A percentile compares a stretch with the other conserved stretches of the same genome.
Conservation (phyloP, 2,888 invertebrate species). For the Atherix ibis region DNA sequence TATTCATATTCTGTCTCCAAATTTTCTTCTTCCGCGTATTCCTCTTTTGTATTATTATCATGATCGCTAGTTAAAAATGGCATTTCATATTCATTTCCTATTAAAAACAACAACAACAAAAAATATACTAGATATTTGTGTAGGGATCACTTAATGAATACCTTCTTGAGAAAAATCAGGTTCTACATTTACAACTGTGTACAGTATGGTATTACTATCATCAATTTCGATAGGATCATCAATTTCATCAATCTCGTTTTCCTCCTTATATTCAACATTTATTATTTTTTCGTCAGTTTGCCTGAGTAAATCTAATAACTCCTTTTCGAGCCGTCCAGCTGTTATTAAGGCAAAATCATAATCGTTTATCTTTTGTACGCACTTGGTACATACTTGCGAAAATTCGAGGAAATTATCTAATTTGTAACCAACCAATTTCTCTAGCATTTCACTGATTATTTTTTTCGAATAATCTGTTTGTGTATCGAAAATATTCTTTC, state of each 20-base stretch:
- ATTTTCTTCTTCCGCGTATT: background rate
- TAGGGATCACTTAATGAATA: background rate
- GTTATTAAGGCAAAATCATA: constrained; percentile 11
- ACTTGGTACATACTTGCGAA: constrained; percentile 8
- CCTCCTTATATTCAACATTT: constrained; percentile 3
- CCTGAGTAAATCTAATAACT: constrained; percentile 7
- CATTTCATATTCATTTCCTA: too few species aligned
- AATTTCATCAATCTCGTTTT: constrained; percentile 1
- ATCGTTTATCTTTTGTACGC: constrained; percentile 11
- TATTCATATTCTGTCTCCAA: background rate
- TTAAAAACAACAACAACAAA: too few species aligned
- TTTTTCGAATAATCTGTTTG: constrained; percentile 9
- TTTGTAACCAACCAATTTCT: constrained; percentile 8
- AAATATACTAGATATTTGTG: too few species aligned
- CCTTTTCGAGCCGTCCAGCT: constrained; percentile 9
- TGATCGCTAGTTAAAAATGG: too few species aligned
- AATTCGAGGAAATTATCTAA: background rate
- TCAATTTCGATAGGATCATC: background rate
- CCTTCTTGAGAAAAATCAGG: background rate
- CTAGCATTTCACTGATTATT: constrained; percentile 7
- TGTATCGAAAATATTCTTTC: constrained; percentile 8
- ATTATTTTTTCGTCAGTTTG: constrained; percentile 6
- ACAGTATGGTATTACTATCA: background rate
- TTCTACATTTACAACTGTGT: constrained; percentile 2
- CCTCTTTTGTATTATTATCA: too few species aligned